A percentile compares a stretch with the other conserved stretches of the same genome.
These are phyloP conservation scores for Danaus plexippus DNA, from an alignment of 1,140 invertebrate species.

Conservation along the genomic window DNA sequence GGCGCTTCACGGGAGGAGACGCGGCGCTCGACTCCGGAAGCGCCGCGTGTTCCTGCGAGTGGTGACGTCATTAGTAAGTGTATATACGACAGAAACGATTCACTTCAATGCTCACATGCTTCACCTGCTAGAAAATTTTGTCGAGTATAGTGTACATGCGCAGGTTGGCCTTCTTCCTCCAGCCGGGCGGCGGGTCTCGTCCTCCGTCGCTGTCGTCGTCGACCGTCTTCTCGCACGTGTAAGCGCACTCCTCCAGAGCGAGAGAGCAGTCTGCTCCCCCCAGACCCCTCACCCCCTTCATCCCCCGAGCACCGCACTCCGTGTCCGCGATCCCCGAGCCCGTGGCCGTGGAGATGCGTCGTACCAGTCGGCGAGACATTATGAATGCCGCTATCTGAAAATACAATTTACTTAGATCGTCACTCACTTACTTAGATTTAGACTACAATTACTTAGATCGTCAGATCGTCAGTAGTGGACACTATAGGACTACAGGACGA, in stretches of 20 bases:
- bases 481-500: background rate
- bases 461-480: background rate
- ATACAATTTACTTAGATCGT: no score
- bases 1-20: conserved; percentile 6
- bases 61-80: background rate
- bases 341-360: conserved; percentile 12
- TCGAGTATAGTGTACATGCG: conserved; percentile 64
- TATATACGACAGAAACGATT: background rate
- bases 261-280: conserved; percentile 7
- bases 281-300: conserved; percentile 1
- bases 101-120: background rate
- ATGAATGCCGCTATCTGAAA: conserved; percentile 44
- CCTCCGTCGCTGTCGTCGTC: conserved; percentile 43
- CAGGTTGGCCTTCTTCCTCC: conserved; percentile 55
- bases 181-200: conserved; percentile 35
- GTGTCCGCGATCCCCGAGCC: conserved; percentile 5
- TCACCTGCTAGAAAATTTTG: conserved; percentile 66
- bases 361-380: conserved; percentile 41
- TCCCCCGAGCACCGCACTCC: conserved; percentile 1
- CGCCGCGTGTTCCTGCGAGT: conserved; percentile 22
- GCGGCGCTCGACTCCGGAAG: conserved; percentile 2
- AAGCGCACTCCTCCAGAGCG: conserved; percentile 11
- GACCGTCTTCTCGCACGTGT: conserved; percentile 23
- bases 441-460: background rate
- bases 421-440: background rate